phyloP scores from a whole-genome alignment of 2,888 invertebrate genomes.

The Cryptocheilus praepositus region DNA sequence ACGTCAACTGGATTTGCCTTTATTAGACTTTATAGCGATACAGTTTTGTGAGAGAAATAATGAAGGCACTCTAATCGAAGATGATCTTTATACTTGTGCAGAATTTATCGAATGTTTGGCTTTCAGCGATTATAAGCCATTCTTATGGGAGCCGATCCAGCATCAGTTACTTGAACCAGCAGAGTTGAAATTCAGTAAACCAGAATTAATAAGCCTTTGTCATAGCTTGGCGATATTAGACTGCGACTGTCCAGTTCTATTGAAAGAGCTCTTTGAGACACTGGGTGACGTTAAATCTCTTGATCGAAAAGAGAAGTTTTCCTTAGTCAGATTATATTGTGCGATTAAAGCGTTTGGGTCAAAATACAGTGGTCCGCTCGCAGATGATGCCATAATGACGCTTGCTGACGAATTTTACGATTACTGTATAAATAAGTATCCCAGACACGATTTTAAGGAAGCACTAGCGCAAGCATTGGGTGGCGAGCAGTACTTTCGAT shows the following conservation, averaged over 20 bases:
- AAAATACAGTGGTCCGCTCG: slow-evolving; percentile 63
- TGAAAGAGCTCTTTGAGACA: slow-evolving; percentile 76
- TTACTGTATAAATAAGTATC: slow-evolving; percentile 57
- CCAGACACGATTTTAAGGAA: slow-evolving; percentile 73
- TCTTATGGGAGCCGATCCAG: slow-evolving; percentile 77
- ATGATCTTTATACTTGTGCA: too few species aligned
- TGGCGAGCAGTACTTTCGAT: slow-evolving; percentile 77
- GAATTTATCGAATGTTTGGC: slow-evolving; percentile 77
- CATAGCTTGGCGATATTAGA: slow-evolving; percentile 79
- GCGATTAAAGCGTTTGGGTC: slow-evolving; percentile 76
- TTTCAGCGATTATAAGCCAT: slow-evolving; percentile 79
- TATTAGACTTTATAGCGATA: slow-evolving; percentile 79
- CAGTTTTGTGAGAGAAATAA: slow-evolving; percentile 72
- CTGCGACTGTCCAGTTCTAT: slow-evolving; percentile 77
- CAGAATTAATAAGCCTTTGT: slow-evolving; percentile 75
- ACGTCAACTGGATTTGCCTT: slow-evolving; percentile 74
- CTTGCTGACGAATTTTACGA: background rate
- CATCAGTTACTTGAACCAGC: slow-evolving; percentile 73
- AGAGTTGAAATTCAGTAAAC: slow-evolving; percentile 47
- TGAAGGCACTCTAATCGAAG: too few species aligned
- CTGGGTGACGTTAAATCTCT: slow-evolving; percentile 9
- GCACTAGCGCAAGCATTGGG: slow-evolving; percentile 78
- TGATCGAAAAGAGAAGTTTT: background rate
- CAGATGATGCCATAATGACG: too few species aligned
- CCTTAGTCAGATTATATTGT: slow-evolving; percentile 73